Conservation (phyloP, 1,140 invertebrate species). For the Acyrthosiphon pisum region DNA sequence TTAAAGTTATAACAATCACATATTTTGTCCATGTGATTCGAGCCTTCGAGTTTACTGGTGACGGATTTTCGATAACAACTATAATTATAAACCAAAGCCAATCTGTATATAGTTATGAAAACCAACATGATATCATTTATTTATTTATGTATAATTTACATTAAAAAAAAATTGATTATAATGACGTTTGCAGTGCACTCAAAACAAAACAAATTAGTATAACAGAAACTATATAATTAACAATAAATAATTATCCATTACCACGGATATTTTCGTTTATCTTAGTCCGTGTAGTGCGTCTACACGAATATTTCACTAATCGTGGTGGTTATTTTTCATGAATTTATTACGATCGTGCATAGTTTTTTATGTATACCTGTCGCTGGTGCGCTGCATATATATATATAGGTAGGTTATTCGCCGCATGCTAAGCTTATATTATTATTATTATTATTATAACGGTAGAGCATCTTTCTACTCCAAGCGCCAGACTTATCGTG, state of each 20-base stretch:
- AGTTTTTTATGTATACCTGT: neutral
- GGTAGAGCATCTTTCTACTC: neutral
- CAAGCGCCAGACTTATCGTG: neutral
- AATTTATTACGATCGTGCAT: constrained; percentile 40
- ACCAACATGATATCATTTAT: neutral
- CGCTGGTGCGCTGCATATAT: neutral
- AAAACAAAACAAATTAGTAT: neutral
- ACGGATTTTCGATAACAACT: neutral
- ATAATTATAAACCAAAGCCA: neutral
- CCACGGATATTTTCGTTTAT: neutral
- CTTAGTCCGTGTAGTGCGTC: neutral
- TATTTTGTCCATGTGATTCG: neutral
- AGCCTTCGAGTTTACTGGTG: neutral
- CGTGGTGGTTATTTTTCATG: neutral
- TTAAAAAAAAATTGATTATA: neutral
- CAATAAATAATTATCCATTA: constrained; percentile 1
- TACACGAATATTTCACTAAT: neutral
- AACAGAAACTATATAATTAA: neutral
- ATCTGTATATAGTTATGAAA: neutral
- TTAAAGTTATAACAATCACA: neutral
- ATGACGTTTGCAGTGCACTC: neutral
- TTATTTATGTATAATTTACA: neutral
- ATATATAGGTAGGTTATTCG: neutral
- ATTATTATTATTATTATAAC: neutral
- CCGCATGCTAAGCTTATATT: neutral